These are phyloP conservation scores for Physella acuta DNA, from an alignment of 1,140 invertebrate species.

Conservation along the genomic window DNA sequence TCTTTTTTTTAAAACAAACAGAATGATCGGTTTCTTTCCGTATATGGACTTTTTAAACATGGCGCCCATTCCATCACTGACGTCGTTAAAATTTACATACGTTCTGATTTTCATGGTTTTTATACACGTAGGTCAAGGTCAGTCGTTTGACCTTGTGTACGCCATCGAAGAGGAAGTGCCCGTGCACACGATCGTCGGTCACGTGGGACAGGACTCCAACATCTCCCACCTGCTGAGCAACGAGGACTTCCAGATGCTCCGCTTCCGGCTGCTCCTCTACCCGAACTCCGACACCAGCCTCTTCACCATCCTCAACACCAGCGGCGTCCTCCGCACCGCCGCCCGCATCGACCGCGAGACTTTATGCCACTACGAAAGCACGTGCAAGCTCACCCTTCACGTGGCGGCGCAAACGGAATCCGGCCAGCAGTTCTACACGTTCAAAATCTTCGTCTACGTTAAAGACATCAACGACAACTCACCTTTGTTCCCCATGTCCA, in stretches of 20 bases:
- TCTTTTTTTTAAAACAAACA: background rate
- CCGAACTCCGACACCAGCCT: slow-evolving; percentile 17
- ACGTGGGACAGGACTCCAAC: slow-evolving; percentile 27
- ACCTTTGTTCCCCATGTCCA: slow-evolving; percentile 69
- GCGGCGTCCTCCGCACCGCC: slow-evolving; percentile 29
- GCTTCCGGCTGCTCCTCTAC: slow-evolving; percentile 17
- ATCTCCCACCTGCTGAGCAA: slow-evolving; percentile 22
- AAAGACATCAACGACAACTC: slow-evolving; percentile 89
- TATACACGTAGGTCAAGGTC: slow-evolving; percentile 1
- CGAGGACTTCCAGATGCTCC: slow-evolving; percentile 18
- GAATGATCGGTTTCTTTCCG: background rate
- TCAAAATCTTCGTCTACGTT: slow-evolving; percentile 37
- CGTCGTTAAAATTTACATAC: background rate
- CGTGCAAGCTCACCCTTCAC: slow-evolving; percentile 37
- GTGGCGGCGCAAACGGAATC: slow-evolving; percentile 26
- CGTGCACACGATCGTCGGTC: slow-evolving; percentile 13
- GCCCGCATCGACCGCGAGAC: slow-evolving; percentile 30
- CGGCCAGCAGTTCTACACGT: slow-evolving; percentile 33
- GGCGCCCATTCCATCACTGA: background rate
- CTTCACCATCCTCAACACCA: slow-evolving; percentile 19
- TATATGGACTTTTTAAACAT: background rate
- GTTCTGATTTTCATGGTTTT: background rate
- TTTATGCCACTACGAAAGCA: slow-evolving; percentile 26
- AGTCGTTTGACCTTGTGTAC: slow-evolving; percentile 25
- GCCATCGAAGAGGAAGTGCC: slow-evolving; percentile 23